A percentile compares a stretch with the other conserved stretches of the same genome.
Conservation (phyloP, 1,140 invertebrate genomes). For the Ceratoteleas bidentatus region DNA sequence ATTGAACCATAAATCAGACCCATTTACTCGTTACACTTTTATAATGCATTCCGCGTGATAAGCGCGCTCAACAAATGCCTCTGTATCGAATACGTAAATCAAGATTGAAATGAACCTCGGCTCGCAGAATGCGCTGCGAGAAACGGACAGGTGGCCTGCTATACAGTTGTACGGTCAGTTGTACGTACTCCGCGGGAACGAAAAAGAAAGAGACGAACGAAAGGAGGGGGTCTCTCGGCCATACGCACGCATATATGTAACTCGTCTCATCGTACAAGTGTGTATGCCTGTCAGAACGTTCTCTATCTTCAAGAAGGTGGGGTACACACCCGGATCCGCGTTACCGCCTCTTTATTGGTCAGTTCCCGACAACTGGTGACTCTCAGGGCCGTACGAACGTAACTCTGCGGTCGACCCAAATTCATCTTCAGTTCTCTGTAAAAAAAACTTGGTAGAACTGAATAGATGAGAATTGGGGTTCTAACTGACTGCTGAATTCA, state of each 20-base stretch:
- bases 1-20: conserved; percentile 28
- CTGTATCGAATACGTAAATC: conserved; percentile 46
- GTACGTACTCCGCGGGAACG: conserved; percentile 17
- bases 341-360: conserved; percentile 68
- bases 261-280: conserved; percentile 58
- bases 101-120: conserved; percentile 59
- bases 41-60: conserved; percentile 16
- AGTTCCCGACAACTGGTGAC: conserved; percentile 61
- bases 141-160: conserved; percentile 60
- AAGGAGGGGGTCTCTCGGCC: conserved; percentile 4
- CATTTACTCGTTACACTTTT: conserved; percentile 43
- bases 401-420: not conserved
- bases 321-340: conserved; percentile 69
- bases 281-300: conserved; percentile 58
- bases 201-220: conserved; percentile 10
- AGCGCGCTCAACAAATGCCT: conserved; percentile 34
- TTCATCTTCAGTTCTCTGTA: not conserved
- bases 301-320: conserved; percentile 60
- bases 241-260: conserved; percentile 55
- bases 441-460: too few relatives aligned
- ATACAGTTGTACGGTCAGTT: conserved; percentile 35
- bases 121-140: conserved; percentile 46
- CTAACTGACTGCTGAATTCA: too few relatives aligned
- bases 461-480: too few relatives aligned
- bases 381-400: conserved; percentile 58